These are phyloP conservation scores for Urocitellus parryii DNA, from an alignment of 2,113 vertebrate species.

Conservation along the genomic window DNA sequence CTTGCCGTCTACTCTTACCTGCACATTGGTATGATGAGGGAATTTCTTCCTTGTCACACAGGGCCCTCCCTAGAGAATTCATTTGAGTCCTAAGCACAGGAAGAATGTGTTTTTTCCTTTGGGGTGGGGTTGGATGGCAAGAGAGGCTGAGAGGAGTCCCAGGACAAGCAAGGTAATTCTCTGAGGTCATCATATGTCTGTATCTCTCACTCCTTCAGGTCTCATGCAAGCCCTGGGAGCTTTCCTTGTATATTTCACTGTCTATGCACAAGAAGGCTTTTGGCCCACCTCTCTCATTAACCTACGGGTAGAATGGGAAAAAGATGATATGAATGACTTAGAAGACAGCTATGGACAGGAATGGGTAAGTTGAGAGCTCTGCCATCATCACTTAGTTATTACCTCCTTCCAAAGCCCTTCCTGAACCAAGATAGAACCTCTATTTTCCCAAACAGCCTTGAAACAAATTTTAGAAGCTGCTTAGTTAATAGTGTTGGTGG, in stretches of 20 bases:
- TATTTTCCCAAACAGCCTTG: neutral
- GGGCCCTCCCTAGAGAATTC: neutral
- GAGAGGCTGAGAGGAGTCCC: neutral
- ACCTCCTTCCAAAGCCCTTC: neutral
- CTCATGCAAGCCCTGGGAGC: constrained; percentile 89
- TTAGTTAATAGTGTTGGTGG: neutral
- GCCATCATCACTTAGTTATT: neutral
- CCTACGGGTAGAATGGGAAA: constrained; percentile 87
- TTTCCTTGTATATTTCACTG: constrained; percentile 88
- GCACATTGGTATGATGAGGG: constrained; percentile 86
- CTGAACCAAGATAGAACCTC: neutral
- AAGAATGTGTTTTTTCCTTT: neutral
- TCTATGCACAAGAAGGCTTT: constrained; percentile 89
- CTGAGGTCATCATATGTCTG: neutral
- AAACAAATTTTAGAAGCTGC: neutral
- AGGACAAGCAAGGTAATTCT: neutral
- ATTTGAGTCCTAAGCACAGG: neutral
- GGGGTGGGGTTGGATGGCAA: neutral
- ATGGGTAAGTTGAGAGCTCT: constrained; percentile 85
- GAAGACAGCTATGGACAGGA: constrained; percentile 90
- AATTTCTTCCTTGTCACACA: neutral
- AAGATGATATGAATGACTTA: constrained; percentile 78
- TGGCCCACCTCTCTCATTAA: constrained; percentile 82
- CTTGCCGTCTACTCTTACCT: constrained; percentile 89
- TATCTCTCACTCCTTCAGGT: constrained; percentile 77